Evolutionary conservation across 2,888 invertebrate genomes (phyloP).

Genomic region (Watsonalla cultraria): DNA sequence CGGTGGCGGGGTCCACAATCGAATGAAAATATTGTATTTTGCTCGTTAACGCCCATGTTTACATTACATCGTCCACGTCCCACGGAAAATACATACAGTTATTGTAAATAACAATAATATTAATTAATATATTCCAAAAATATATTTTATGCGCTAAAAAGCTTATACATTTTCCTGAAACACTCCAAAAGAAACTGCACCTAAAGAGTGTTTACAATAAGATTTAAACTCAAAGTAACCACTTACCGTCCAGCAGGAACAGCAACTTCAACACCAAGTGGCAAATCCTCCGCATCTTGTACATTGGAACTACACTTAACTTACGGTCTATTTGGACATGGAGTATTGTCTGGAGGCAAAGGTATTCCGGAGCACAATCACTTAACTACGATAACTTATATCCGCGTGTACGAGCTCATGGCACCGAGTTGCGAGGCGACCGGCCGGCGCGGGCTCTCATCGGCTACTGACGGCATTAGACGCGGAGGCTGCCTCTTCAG

Average conservation of each 20-base stretch:
- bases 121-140: too few relatives aligned
- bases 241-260: slow-evolving; percentile 66
- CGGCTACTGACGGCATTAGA: slow-evolving; percentile 28
- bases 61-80: not conserved
- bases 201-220: too few relatives aligned
- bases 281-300: slow-evolving; percentile 70
- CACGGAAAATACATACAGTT: not conserved
- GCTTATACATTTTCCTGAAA: too few relatives aligned
- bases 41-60: not conserved
- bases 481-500: slow-evolving; percentile 13
- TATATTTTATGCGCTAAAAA: too few relatives aligned
- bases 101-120: not conserved
- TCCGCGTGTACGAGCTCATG: slow-evolving; percentile 3
- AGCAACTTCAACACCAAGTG: slow-evolving; percentile 62
- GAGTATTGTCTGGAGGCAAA: slow-evolving; percentile 6
- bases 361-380: slow-evolving; percentile 23
- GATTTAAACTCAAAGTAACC: slow-evolving; percentile 3
- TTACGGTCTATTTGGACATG: slow-evolving; percentile 9
- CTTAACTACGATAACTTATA: slow-evolving; percentile 16
- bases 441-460: slow-evolving; percentile 23
- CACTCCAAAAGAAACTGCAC: too few relatives aligned
- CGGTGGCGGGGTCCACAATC: not conserved
- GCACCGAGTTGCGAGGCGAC: slow-evolving; percentile 17
- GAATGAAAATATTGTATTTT: not conserved
- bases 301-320: slow-evolving; percentile 36